Conservation (phyloP, 2,797 vertebrate genomes). For the Aselliscus stoliczkanus region DNA sequence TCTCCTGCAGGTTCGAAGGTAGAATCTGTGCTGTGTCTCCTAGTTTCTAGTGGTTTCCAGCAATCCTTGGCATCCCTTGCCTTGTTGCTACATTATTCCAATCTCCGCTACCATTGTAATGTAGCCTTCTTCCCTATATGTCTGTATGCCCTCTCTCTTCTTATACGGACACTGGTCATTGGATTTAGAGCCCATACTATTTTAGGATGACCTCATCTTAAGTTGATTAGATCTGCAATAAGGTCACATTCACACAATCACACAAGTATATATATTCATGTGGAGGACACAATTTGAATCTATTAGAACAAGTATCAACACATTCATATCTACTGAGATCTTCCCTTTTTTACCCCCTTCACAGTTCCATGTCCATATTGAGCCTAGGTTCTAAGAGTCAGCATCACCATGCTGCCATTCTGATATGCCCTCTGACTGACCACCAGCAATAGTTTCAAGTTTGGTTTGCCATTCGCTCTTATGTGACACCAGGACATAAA, state of each 20-base stretch:
- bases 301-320: neutral
- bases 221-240: neutral
- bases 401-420: neutral
- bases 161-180: neutral
- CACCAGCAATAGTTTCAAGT: neutral
- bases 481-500: neutral
- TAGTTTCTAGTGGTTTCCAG: neutral
- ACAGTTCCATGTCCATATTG: neutral
- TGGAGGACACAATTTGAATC: neutral
- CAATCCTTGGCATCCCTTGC: neutral
- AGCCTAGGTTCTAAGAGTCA: neutral
- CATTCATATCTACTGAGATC: neutral
- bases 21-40: neutral
- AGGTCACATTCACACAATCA: neutral
- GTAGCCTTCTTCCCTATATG: neutral
- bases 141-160: neutral
- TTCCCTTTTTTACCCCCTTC: no score
- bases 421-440: neutral
- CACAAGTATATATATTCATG: neutral
- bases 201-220: neutral
- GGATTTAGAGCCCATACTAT: neutral
- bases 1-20: neutral
- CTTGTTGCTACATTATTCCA: neutral
- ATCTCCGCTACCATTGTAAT: neutral
- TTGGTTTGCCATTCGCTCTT: neutral